Evolutionary conservation across 2,797 vertebrate genomes (phyloP), one percentile per base, ranked within the genome.

Genomic region (Sciurus vulgaris): DNA sequence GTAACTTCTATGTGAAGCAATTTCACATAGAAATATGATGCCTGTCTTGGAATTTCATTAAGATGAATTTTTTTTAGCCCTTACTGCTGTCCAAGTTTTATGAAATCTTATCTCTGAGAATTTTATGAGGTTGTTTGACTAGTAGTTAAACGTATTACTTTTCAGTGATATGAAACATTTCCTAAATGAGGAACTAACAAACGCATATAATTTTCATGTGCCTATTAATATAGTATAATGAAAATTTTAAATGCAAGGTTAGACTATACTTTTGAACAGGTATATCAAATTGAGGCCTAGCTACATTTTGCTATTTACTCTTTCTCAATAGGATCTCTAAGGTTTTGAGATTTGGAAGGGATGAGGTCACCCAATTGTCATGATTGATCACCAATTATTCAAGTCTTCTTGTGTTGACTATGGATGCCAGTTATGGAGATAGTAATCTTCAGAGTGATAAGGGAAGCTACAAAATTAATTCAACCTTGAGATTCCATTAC

Each of bases 401-500:
- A 96, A 78, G 90, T 54, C 10, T 96, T 97, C 91, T 92, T 97
- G 93, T 87, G 93, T 94, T 97, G 97, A 96, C 93, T 97, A 83
- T 82, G 97, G 97, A 97, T 97, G 95, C 95, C 96, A 98, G 95
- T 95, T 97, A 97, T 96, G 95, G 90, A 98, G 97, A 94, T 96
- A 70, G 93, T 86, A 94, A 94, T 98, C 97, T 97, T 95, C 69
- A 82, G 85, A 97, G 79, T 97, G 97, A 98, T 98, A 98, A 98
- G 90, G 77, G 82, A 74, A 97, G 84, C 89, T 83, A 97, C 96
- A 95, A 97, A 98, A 98, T 98, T 98, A 98, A 98, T 94, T 51
- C 96, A 98, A 96, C 97, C 97, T 98, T 98, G 97, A 98, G 95
- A 98, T 98, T 98, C 97, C 96, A 98, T 98, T 98, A 97, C 63